Percentiles rank a stretch among this genome's conserved stretches.
These are phyloP conservation scores for Tychaedon coryphoeus DNA, from an alignment of 2,113 vertebrate species.

Conservation along the genomic window DNA sequence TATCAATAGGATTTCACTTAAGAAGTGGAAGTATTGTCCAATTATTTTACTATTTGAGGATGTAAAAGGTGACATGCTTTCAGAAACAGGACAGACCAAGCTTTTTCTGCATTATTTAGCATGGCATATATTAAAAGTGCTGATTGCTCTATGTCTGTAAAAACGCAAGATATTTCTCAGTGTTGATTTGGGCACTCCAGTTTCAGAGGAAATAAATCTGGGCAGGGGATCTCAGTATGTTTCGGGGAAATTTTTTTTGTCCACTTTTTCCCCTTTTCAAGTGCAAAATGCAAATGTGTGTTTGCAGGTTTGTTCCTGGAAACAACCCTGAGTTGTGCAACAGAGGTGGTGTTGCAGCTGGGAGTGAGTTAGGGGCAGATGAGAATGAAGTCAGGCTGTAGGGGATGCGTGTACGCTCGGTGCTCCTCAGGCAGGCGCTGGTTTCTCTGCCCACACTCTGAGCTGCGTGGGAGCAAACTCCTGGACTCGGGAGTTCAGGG, in stretches of 20 bases:
- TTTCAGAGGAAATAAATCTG: not conserved
- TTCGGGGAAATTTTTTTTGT: not conserved
- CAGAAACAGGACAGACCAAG: not conserved
- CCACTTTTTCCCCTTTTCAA: not conserved
- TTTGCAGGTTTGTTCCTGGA: not conserved
- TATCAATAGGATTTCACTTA: not conserved
- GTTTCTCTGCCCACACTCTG: not conserved
- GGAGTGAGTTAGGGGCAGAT: not conserved
- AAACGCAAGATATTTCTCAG: not conserved
- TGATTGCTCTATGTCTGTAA: not conserved
- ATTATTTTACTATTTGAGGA: not conserved
- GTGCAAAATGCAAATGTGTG: not conserved
- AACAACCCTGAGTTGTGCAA: not conserved
- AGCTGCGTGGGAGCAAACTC: not conserved
- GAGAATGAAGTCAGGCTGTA: not conserved
- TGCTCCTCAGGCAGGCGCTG: not conserved
- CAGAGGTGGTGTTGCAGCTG: not conserved
- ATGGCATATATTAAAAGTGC: not conserved
- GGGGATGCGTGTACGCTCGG: accelerated
- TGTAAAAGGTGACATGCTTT: not conserved
- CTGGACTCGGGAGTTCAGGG: not conserved
- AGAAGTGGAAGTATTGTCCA: not conserved
- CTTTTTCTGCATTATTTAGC: not conserved
- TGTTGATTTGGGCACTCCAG: not conserved
- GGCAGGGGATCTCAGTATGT: not conserved